Evolutionary conservation across 2,888 invertebrate species (phyloP), one percentile per base, ranked within the genome.

Genomic region (Myathropa florea): DNA sequence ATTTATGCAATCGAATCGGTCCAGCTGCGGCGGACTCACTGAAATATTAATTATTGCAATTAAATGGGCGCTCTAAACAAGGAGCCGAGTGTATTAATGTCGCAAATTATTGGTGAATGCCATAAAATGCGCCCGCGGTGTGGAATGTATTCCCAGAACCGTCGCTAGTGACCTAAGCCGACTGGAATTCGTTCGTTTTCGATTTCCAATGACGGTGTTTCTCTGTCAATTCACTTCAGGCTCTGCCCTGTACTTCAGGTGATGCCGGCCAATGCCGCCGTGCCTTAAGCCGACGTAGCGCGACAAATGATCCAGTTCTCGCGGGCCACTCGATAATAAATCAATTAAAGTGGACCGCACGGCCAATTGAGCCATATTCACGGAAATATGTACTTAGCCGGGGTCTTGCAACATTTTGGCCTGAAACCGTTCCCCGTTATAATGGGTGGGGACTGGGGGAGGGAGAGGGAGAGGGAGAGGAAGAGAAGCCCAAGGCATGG

Each of bases 1-100:
- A 77, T 77, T 81, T 81, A 85, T 85, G 82, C 78, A 82, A 78
- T 78, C 75, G 75, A 60, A 71, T 65, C 21, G 65, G 75, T 75
- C 63, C 86, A 83, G 75, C 71, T 83, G 84, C 81, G 26, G 60
- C 39, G 55, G 63, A 23, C 73, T 55, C 75, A 61, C 70, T 73
- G 65, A 86, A 83, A 75, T 83, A 86, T 83, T 86, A 83, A 86
- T 86, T 83, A 86, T 75, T 70, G 73, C 78, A 78, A 78, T 85
- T 85, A 82, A 85, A 82, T 70, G 72, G 68, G 76, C 68, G 70
- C 85, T 82, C 82, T 73, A 78, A 86, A 86, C 85, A 86, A 86
- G 85, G 77, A 82, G 83, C 61, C 78, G 86, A 83, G 78, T 75
- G 78, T 86, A 82, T 86, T 86, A 86, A 75, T 75, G 86, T 79